Conservation (phyloP, 2,797 vertebrate species). For the Epinephelus coioides region DNA sequence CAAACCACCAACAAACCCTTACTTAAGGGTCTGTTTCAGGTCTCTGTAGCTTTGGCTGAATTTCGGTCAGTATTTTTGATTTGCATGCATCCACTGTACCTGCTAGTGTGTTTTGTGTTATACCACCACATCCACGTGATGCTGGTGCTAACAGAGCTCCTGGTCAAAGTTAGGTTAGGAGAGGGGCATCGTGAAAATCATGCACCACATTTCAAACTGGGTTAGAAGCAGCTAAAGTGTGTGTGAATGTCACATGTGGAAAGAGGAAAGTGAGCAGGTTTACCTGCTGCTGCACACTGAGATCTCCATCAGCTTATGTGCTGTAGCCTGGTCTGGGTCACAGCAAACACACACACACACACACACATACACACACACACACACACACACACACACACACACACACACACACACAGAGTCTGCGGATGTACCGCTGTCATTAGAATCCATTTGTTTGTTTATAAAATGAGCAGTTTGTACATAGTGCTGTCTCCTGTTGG, state of each 20-base stretch:
- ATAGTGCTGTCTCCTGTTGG: constrained; percentile 26
- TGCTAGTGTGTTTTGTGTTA: neutral
- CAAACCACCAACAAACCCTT: too few relatives aligned
- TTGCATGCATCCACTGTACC: constrained; percentile 7
- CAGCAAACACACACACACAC: constrained; percentile 13
- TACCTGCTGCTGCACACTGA: constrained; percentile 11
- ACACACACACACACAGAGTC: constrained; percentile 5
- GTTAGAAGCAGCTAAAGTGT: neutral
- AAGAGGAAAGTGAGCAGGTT: constrained; percentile 10
- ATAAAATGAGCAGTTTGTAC: constrained; percentile 48
- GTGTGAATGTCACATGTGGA: neutral
- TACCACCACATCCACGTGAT: neutral
- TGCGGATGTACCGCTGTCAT: constrained; percentile 48
- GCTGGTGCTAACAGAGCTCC: neutral
- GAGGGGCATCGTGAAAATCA: too few relatives aligned
- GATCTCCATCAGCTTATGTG: constrained; percentile 58
- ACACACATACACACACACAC: neutral
- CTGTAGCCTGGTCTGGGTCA: constrained; percentile 37
- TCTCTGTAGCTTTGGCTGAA: neutral
- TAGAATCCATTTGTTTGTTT: constrained; percentile 77
- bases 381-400: neutral
- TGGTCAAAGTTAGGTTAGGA: neutral
- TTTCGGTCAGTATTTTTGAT: neutral
- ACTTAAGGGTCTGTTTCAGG: too few relatives aligned
- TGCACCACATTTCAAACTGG: neutral